Conservation (phyloP, 2,888 invertebrate genomes). For the Salticus scenicus region DNA sequence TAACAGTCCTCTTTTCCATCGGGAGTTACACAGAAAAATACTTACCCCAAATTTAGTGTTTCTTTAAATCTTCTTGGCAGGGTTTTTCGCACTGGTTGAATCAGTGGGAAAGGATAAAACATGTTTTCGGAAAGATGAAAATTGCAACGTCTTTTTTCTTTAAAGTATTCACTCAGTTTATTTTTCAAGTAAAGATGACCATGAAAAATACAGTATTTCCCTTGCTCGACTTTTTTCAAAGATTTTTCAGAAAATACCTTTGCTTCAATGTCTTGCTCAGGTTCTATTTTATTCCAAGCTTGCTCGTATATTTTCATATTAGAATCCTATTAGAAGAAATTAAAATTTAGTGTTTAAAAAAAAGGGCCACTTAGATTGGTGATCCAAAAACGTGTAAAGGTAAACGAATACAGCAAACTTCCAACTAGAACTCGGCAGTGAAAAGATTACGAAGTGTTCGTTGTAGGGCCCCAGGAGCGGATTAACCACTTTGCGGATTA, state of each 20-base stretch:
- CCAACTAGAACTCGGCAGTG: too few species aligned
- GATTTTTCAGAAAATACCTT: not conserved
- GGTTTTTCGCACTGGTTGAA: conserved; percentile 4
- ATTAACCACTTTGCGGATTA: too few species aligned
- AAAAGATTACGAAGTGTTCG: too few species aligned
- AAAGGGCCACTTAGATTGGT: too few species aligned
- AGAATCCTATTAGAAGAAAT: conserved; percentile 17
- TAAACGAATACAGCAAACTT: too few species aligned
- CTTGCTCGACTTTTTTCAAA: not conserved
- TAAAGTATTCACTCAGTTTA: not conserved
- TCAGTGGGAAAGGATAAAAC: conserved; percentile 27
- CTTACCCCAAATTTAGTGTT: conserved; percentile 30
- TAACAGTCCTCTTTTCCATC: too few species aligned
- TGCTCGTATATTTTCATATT: conserved; percentile 27
- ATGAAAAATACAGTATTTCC: conserved; percentile 11
- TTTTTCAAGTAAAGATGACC: not conserved
- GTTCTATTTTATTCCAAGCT: conserved; percentile 25
- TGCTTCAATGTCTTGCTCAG: not conserved
- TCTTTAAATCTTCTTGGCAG: not conserved
- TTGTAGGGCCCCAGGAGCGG: too few species aligned
- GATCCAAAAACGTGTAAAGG: too few species aligned
- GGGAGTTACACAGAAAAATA: too few species aligned
- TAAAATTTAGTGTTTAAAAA: too few species aligned
- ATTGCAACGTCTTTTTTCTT: conserved; percentile 12
- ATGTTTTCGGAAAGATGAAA: conserved; percentile 22